Base-by-base conservation (phyloP, 2,888 invertebrate species). In the Rotaria macrura region DNA sequence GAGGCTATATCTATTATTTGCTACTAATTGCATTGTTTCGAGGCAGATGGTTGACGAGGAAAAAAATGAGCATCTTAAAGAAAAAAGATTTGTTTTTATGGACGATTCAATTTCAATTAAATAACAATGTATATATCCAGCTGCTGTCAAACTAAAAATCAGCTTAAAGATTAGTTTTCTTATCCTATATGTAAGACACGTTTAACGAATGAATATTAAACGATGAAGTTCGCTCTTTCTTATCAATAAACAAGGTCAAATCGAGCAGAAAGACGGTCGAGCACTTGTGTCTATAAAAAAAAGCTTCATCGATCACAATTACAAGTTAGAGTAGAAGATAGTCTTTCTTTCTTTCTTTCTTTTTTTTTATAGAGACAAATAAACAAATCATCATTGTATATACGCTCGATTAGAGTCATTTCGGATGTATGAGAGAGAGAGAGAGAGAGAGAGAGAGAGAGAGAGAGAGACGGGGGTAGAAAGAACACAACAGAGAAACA, bases 291-390 rank as follows among this genome's bases (percentile, higher is more conserved):
- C 20, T 65, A 65, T 65, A 65, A 34, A 1, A 43, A 52, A 79
- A 40, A 79, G 79, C 79, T 79, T 40, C 79, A 79, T 79, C 43
- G 40, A 79, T 79, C 79, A 79, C 79, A 79, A 79, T 79, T 79
- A 79, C 43, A 79, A 43, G 43, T 79, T 43, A 38, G 74, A n/a
- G 38, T 25, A 79, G 43, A 79, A 43, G 79, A 79, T 40, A 79
- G 43, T 43, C 79, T 79, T 43, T 34, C 34, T 9, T 65, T 29
- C 17, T 34, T 29, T 43, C 79, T 79, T 43, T 34, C 34, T 9
- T 65, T 29, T 9, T 34, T 29, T 12, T 0, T 9, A 43, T 1
- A 40, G 79, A 79, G 79, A 79, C 20, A 65, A 65, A 65, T 65
- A 65, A 65, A 65, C 65, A 65, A 65, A 65, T 65, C 65, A 65